These are phyloP conservation scores for Oncorhynchus gorbuscha DNA, from an alignment of 2,113 vertebrate genomes.

Conservation along the genomic window DNA sequence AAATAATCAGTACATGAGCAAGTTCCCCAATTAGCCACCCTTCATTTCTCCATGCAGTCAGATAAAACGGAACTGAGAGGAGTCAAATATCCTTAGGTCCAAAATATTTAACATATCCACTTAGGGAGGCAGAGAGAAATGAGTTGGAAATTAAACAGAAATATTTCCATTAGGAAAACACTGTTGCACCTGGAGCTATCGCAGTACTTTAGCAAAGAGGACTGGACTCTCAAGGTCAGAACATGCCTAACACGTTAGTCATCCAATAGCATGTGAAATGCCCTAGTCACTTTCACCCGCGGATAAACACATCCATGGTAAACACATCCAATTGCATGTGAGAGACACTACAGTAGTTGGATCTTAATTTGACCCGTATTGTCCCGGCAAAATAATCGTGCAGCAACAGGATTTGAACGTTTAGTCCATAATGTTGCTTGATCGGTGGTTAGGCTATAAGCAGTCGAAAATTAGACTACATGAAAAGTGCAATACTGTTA, in stretches of 20 bases:
- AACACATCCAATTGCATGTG: conserved; percentile 11
- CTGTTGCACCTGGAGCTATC: conserved; percentile 61
- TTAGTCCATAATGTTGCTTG: no score
- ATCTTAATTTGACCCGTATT: no score
- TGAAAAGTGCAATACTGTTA: no score
- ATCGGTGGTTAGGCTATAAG: no score
- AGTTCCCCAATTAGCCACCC: conserved; percentile 70
- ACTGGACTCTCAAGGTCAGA: conserved; percentile 47
- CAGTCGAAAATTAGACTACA: no score
- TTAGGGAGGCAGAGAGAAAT: conserved; percentile 41
- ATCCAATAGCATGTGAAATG: conserved; percentile 47
- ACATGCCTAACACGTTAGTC: conserved; percentile 10
- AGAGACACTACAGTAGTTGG: background rate
- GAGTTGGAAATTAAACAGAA: conserved; percentile 62
- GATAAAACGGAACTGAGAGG: conserved; percentile 62
- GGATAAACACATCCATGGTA: conserved; percentile 28
- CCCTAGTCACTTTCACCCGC: conserved; percentile 29
- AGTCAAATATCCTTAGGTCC: conserved; percentile 70
- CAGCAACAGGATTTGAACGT: no score
- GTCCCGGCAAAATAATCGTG: no score
- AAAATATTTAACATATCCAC: conserved; percentile 63
- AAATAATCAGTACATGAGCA: conserved; percentile 59
- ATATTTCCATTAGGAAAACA: conserved; percentile 52
- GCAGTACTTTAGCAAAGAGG: background rate
- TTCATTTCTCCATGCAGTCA: conserved; percentile 71